Percentiles rank a stretch among this genome's conserved stretches.
Conservation (phyloP, 2,797 vertebrate species). For the Pampus argenteus region DNA sequence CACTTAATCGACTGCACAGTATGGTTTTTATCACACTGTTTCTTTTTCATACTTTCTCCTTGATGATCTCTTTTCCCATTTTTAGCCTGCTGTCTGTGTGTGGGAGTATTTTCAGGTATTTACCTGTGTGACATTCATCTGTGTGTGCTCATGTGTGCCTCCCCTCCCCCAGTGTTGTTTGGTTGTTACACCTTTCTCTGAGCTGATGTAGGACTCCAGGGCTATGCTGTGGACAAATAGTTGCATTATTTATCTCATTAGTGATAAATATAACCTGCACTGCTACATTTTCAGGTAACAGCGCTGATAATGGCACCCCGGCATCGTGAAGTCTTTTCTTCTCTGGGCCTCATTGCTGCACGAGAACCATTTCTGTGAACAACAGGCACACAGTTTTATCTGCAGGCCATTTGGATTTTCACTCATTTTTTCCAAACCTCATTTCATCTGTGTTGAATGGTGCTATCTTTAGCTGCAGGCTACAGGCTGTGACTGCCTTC, state of each 20-base stretch:
- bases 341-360: slow-evolving; percentile 39
- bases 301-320: slow-evolving; percentile 46
- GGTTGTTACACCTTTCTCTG: slow-evolving; percentile 46
- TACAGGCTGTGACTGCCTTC: slow-evolving; percentile 52
- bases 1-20: not conserved
- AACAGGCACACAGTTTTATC: slow-evolving; percentile 70
- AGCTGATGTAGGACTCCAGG: slow-evolving; percentile 46
- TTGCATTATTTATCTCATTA: slow-evolving; percentile 76
- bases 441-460: slow-evolving; percentile 76
- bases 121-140: slow-evolving; percentile 33
- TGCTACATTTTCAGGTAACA: slow-evolving; percentile 68
- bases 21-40: not conserved
- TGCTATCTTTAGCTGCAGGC: slow-evolving; percentile 76
- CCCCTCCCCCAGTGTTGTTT: slow-evolving; percentile 25
- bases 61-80: not conserved
- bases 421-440: slow-evolving; percentile 68
- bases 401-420: slow-evolving; percentile 75
- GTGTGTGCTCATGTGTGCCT: slow-evolving; percentile 21
- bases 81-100: slow-evolving; percentile 2
- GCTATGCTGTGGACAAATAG: slow-evolving; percentile 64
- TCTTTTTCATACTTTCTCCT: not conserved
- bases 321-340: slow-evolving; percentile 42
- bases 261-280: slow-evolving; percentile 69
- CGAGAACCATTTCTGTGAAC: slow-evolving; percentile 69
- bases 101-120: slow-evolving; percentile 3